A percentile compares a stretch with the other conserved stretches of the same genome.
Conservation (phyloP, 2,888 invertebrate genomes). For the Anaspis maculata region DNA sequence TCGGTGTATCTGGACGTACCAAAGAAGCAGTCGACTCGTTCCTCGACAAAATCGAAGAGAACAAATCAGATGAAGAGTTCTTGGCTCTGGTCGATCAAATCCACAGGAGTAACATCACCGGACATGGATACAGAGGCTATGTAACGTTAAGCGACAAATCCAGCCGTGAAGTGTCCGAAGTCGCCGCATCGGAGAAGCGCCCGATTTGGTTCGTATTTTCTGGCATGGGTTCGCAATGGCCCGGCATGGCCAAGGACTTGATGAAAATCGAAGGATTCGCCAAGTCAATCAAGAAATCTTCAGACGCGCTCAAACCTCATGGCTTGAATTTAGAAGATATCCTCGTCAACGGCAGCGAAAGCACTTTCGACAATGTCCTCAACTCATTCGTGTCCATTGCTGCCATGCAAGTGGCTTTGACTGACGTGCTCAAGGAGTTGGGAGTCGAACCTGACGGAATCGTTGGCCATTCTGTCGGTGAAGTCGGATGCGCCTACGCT, state of each 20-base stretch:
- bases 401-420: conserved; percentile 92
- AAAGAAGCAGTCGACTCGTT: conserved; percentile 64
- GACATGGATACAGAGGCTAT: conserved; percentile 77
- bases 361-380: conserved; percentile 75
- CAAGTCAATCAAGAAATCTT: conserved; percentile 66
- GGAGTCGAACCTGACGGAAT: conserved; percentile 88
- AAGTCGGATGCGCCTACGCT: conserved; percentile 91
- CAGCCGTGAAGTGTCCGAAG: conserved; percentile 44
- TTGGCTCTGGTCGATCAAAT: conserved; percentile 69
- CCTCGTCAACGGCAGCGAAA: conserved; percentile 65
- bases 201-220: conserved; percentile 94
- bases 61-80: conserved; percentile 63
- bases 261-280: conserved; percentile 77
- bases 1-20: conserved; percentile 79
- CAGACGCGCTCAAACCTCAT: conserved; percentile 67
- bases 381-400: conserved; percentile 92
- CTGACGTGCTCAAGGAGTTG: conserved; percentile 69
- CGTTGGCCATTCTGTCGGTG: conserved; percentile 92
- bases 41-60: conserved; percentile 53
- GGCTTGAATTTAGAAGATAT: conserved; percentile 77
- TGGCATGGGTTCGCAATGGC: conserved; percentile 98
- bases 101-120: conserved; percentile 59
- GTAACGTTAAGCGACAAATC: conserved; percentile 55
- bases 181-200: conserved; percentile 51
- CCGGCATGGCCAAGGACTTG: conserved; percentile 86